Conservation (phyloP, 2,113 vertebrate species). For the Apistogramma diplotaenia region DNA sequence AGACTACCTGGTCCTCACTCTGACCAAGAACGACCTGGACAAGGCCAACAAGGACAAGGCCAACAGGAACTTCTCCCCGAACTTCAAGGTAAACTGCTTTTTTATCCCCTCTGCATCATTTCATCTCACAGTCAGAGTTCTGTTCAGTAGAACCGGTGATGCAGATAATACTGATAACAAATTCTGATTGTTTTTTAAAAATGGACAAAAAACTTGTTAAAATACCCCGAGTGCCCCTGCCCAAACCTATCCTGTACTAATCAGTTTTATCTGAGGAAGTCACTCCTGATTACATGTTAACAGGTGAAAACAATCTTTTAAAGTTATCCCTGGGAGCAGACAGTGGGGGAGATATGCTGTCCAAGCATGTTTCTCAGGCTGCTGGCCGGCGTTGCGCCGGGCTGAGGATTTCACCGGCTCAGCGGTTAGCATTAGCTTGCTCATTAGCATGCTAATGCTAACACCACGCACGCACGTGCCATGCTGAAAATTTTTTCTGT, state of each 20-base stretch:
- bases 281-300: too few relatives aligned
- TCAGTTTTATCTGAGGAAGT: not conserved
- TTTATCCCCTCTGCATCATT: not conserved
- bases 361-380: too few relatives aligned
- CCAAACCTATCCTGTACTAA: not conserved
- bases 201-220: not conserved
- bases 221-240: not conserved
- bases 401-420: too few relatives aligned
- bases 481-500: too few relatives aligned
- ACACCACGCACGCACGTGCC: too few relatives aligned
- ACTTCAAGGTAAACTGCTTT: slow-evolving; percentile 88
- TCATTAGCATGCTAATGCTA: too few relatives aligned
- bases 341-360: too few relatives aligned
- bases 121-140: not conserved
- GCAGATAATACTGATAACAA: not conserved
- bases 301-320: too few relatives aligned
- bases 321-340: too few relatives aligned
- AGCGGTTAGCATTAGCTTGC: too few relatives aligned
- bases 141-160: fast-evolving
- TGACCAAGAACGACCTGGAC: slow-evolving; percentile 97
- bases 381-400: too few relatives aligned
- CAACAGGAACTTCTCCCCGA: slow-evolving; percentile 98
- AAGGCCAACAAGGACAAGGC: slow-evolving; percentile 99
- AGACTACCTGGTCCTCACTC: slow-evolving; percentile 90
- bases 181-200: not conserved